These are phyloP conservation scores for Phocoena phocoena DNA, from an alignment of 2,113 vertebrate species.

Conservation along the genomic window DNA sequence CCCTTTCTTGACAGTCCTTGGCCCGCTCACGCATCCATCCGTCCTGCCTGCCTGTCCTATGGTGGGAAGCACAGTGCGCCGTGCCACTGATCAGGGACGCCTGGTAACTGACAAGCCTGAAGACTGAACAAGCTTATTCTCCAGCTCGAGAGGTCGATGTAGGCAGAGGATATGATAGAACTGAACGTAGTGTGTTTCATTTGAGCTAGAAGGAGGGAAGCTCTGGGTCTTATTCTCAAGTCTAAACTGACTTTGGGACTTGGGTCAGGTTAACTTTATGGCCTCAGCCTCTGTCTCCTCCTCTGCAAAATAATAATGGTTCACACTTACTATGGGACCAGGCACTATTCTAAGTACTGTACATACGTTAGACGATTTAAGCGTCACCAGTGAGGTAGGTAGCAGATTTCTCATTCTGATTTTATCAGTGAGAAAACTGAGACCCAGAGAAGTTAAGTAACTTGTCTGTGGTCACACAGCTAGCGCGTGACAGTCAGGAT, in stretches of 20 bases:
- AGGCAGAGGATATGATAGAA: neutral
- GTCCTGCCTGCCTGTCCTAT: neutral
- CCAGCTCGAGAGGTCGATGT: neutral
- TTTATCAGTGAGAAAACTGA: neutral
- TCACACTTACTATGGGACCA: neutral
- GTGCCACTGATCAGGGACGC: neutral
- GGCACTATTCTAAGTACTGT: neutral
- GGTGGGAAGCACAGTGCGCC: neutral
- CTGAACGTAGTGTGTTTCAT: no score
- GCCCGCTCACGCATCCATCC: accelerated
- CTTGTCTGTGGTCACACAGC: neutral
- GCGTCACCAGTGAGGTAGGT: neutral
- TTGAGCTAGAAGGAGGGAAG: neutral
- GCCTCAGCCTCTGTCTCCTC: neutral
- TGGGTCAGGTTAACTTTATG: neutral
- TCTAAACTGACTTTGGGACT: neutral
- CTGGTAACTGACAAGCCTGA: neutral
- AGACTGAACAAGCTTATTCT: neutral
- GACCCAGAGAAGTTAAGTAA: neutral
- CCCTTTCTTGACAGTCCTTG: neutral
- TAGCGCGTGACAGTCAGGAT: neutral
- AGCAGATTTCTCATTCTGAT: neutral
- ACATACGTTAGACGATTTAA: no score
- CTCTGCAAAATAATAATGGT: neutral
- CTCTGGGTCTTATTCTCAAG: neutral